Evolutionary conservation across 2,797 vertebrate species (phyloP).

Genomic region (Eidolon dupreanum): DNA sequence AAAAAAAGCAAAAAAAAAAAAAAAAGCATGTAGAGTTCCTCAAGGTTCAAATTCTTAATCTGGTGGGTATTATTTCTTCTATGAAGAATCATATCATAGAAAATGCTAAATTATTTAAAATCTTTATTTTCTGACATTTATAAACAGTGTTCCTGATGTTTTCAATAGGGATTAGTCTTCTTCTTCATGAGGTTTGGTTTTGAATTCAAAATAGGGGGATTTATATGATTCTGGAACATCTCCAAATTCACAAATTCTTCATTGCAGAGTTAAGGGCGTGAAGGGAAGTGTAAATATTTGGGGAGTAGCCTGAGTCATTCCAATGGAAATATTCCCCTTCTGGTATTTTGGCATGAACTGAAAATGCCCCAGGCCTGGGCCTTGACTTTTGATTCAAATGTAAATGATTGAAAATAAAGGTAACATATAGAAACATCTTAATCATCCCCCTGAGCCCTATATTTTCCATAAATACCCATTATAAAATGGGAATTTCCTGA

Average conservation of each 20-base stretch:
- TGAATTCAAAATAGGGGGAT: constrained; percentile 63
- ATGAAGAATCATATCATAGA: background rate
- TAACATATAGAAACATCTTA: constrained; percentile 35
- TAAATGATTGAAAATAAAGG: constrained; percentile 59
- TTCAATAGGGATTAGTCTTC: constrained; percentile 30
- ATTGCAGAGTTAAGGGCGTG: constrained; percentile 67
- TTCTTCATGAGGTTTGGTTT: constrained; percentile 55
- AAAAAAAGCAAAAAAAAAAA: background rate
- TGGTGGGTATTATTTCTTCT: background rate
- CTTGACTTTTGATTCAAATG: constrained; percentile 59
- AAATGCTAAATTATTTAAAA: constrained; percentile 29
- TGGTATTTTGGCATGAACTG: constrained; percentile 62
- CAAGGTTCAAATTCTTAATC: background rate
- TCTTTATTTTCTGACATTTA: constrained; percentile 45
- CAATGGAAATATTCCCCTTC: constrained; percentile 68
- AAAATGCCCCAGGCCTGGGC: constrained; percentile 39
- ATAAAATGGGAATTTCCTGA: constrained; percentile 55
- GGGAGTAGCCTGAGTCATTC: constrained; percentile 67
- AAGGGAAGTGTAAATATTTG: constrained; percentile 80
- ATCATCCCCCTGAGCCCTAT: background rate
- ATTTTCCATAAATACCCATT: constrained; percentile 53
- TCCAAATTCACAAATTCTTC: constrained; percentile 77
- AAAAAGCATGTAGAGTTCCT: background rate
- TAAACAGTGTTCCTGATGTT: constrained; percentile 40
- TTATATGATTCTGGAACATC: constrained; percentile 72